Evolutionary conservation across 1,140 invertebrate genomes (phyloP), one percentile per base, ranked within the genome.

Genomic region (Drosophila ohnishii): DNA sequence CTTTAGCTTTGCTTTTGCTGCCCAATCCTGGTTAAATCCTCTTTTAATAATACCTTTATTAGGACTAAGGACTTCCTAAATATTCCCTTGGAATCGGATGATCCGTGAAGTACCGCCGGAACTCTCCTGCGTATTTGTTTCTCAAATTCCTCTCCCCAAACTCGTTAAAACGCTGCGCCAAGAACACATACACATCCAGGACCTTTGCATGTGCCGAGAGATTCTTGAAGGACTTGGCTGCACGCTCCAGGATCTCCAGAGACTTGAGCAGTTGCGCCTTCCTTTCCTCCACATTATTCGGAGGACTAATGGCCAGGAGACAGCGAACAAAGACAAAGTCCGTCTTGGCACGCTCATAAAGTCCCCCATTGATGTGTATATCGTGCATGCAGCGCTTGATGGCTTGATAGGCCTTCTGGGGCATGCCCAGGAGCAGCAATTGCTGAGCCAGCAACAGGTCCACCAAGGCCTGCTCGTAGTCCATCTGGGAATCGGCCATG

Each of bases 361-460:
- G 92, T n/a, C 95, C 95, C 1, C 96, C 96, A 80, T 97, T 95
- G 14, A 96, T 94, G 76, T 97, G 93, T 44, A 97, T 94, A 44
- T 94, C 93, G 1, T 95, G 93, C 76, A 97, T 94, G 34, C 94
- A 94, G 75, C 94, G 94, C 61, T 96, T 94, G 1, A 97, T 93
- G 3, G 96, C 91, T 45, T 93, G 92, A 22, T 96, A 91, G 0
- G 96, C 96, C 92, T 96, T 96, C 64, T 94, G 93, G 0, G 95
- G 94, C 90, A 96, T 94, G 16, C 94, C 94, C 92, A 97, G 94
- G 53, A 95, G 92, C 16, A 97, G 91, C 92, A 97, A 92, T 0
- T 94, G 92, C 83, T 96, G 95, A 0, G 96, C 96, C 45, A 97
- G 93, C 78, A 97, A 94, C 92, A 97, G 94, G 78, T 96, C 95